These are phyloP conservation scores for Phortica okadai DNA, from an alignment of 2,888 invertebrate genomes.

Conservation along the genomic window DNA sequence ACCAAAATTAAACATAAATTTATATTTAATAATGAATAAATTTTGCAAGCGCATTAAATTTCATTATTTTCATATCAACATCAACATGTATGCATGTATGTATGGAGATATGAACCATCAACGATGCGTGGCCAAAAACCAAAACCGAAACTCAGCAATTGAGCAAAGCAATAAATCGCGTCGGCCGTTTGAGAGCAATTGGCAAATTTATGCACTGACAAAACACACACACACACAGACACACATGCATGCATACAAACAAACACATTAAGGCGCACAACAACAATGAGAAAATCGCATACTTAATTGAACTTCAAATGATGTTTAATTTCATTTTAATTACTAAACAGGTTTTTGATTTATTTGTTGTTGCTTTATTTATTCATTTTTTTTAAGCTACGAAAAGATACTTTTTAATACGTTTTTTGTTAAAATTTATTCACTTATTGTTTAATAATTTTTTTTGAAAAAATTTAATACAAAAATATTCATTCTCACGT, in stretches of 20 bases:
- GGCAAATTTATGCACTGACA: slow-evolving; percentile 7
- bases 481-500: too few relatives aligned
- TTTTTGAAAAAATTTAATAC: too few relatives aligned
- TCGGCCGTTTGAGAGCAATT: too few relatives aligned
- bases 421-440: too few relatives aligned
- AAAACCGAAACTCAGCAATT: slow-evolving; percentile 13
- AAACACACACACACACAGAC: not conserved
- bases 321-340: slow-evolving; percentile 61
- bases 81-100: slow-evolving; percentile 1
- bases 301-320: slow-evolving; percentile 63
- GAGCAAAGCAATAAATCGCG: not conserved
- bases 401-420: too few relatives aligned
- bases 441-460: too few relatives aligned
- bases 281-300: slow-evolving; percentile 1
- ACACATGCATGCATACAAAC: not conserved
- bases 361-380: not conserved
- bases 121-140: slow-evolving; percentile 35
- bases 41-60: slow-evolving; percentile 65
- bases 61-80: slow-evolving; percentile 62
- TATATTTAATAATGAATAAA: slow-evolving; percentile 70
- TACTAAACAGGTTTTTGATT: slow-evolving; percentile 52
- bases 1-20: slow-evolving; percentile 67
- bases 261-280: slow-evolving; percentile 12
- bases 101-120: too few relatives aligned
- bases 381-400: not conserved